Percentiles rank a stretch among this genome's conserved stretches.
phyloP scores from a whole-genome alignment of 2,113 vertebrate genomes.

The Phrynosoma platyrhinos region DNA sequence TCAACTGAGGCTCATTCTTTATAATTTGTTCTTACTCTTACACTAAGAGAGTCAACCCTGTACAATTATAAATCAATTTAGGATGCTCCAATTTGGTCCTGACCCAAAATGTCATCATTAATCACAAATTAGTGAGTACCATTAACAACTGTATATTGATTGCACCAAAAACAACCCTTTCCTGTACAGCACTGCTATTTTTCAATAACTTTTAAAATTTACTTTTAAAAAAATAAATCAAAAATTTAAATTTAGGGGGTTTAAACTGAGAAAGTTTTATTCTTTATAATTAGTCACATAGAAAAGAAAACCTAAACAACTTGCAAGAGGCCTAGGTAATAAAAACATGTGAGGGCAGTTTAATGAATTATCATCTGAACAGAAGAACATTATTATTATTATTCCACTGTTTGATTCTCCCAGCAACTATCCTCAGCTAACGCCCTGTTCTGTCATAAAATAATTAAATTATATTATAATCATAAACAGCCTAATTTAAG shows the following conservation, averaged over 20 bases:
- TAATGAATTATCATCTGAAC: background rate
- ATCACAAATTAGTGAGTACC: background rate
- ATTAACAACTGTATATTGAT: background rate
- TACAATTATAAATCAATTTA: background rate
- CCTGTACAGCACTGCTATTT: background rate
- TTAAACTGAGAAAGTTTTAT: background rate
- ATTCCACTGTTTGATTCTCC: slow-evolving; percentile 39
- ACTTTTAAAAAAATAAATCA: background rate
- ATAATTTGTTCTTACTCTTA: background rate
- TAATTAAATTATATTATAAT: slow-evolving; percentile 74
- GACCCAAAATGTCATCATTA: background rate
- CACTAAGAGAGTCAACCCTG: background rate
- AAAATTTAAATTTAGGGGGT: background rate
- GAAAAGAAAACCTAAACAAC: background rate
- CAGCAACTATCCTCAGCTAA: slow-evolving; percentile 43
- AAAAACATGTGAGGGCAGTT: background rate
- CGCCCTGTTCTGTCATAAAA: slow-evolving; percentile 67
- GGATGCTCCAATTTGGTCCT: background rate
- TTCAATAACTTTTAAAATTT: background rate
- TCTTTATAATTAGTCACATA: background rate
- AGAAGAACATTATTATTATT: slow-evolving; percentile 41
- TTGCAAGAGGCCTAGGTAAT: background rate
- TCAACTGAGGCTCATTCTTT: background rate
- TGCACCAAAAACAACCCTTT: background rate
- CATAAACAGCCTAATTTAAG: slow-evolving; percentile 69